These are phyloP conservation scores for Labrus mixtus DNA, from an alignment of 2,113 vertebrate genomes.

Conservation along the genomic window DNA sequence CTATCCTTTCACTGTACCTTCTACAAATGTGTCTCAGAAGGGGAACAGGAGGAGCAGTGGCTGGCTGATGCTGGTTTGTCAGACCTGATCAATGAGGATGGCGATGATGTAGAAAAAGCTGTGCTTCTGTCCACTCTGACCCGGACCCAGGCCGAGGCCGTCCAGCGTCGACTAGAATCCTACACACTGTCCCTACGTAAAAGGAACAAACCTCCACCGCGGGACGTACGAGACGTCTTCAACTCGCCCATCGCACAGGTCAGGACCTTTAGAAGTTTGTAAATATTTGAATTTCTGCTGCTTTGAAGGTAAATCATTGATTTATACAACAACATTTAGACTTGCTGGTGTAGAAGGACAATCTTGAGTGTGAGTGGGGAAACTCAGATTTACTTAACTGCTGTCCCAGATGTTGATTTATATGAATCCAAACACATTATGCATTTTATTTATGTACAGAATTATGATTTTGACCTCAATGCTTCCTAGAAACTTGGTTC, in stretches of 20 bases:
- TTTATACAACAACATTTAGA: too few species aligned
- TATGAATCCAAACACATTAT: background rate
- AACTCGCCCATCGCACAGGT: constrained; percentile 75
- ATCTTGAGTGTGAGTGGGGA: too few species aligned
- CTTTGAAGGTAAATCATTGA: background rate
- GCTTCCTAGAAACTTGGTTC: too few species aligned
- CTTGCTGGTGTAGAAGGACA: too few species aligned
- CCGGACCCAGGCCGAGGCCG: constrained; percentile 88
- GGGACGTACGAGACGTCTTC: constrained; percentile 90
- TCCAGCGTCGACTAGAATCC: constrained; percentile 87
- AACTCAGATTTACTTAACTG: background rate
- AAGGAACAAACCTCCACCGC: constrained; percentile 84
- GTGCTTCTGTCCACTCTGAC: constrained; percentile 91
- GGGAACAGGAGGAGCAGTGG: constrained; percentile 91
- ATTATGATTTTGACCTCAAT: too few species aligned
- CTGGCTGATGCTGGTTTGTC: constrained; percentile 89
- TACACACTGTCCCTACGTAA: constrained; percentile 86
- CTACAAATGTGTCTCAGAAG: constrained; percentile 75
- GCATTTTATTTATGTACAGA: background rate
- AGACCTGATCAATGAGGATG: constrained; percentile 82
- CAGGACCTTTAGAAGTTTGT: background rate
- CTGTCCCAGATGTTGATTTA: background rate
- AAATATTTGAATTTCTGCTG: background rate
- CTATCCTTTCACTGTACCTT: background rate
- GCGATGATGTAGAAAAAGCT: constrained; percentile 80